phyloP scores from a whole-genome alignment of 2,797 vertebrate genomes.

The Cossypha dichroa region DNA sequence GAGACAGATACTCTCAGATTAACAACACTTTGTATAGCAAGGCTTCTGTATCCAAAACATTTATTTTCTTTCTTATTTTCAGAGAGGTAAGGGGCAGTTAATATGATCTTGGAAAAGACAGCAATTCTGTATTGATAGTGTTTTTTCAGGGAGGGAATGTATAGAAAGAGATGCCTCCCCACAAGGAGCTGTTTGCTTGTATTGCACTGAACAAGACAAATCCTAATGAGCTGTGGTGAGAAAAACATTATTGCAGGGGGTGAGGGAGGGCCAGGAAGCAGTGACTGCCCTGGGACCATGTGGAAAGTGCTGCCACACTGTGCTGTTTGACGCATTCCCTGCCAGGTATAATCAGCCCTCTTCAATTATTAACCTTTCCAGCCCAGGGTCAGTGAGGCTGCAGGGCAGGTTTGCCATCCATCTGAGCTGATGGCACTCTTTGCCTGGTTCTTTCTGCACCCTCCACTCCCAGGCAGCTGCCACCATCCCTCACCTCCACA shows the following conservation, averaged over 20 bases:
- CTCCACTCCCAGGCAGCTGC: background rate
- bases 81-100: background rate
- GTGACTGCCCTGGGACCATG: background rate
- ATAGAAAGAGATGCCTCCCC: background rate
- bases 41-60: background rate
- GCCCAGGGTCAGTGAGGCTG: background rate
- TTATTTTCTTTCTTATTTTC: background rate
- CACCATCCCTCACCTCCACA: background rate
- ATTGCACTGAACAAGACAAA: background rate
- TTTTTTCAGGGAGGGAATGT: background rate
- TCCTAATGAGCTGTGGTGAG: background rate
- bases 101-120: background rate
- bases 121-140: background rate
- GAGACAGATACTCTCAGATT: background rate
- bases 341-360: background rate
- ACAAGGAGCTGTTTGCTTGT: background rate
- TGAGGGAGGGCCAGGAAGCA: background rate
- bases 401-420: background rate
- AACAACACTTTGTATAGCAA: background rate
- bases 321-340: background rate
- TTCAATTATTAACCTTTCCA: background rate
- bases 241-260: fast-evolving
- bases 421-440: fast-evolving
- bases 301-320: background rate
- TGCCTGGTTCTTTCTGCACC: background rate